Conservation (phyloP, 2,797 vertebrate species). For the Cyprinodon diabolis region DNA sequence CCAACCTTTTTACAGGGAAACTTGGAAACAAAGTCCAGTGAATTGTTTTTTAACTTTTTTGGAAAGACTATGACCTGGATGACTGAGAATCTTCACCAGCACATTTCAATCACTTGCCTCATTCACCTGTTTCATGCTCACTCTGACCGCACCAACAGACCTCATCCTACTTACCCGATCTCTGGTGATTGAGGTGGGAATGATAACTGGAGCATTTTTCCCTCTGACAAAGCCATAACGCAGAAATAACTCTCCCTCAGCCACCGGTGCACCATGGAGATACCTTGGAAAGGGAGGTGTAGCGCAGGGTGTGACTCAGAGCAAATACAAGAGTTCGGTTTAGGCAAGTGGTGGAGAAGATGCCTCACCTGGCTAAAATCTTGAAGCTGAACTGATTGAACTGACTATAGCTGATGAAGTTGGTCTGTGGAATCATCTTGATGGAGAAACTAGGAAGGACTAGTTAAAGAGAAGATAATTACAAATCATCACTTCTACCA, state of each 20-base stretch:
- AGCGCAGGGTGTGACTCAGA: background rate
- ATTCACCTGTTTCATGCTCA: background rate
- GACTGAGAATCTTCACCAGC: no score
- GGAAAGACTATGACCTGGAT: no score
- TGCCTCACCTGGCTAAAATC: conserved; percentile 85
- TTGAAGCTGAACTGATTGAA: conserved; percentile 84
- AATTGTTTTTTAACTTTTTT: no score
- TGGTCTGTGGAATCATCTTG: conserved; percentile 81
- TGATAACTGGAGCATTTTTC: conserved; percentile 72
- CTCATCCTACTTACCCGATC: conserved; percentile 69
- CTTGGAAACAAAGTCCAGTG: no score
- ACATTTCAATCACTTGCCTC: no score
- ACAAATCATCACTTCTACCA: background rate
- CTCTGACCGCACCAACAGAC: background rate
- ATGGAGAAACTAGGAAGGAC: conserved; percentile 91
- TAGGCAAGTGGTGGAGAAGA: background rate
- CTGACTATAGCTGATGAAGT: conserved; percentile 81
- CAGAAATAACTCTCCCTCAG: conserved; percentile 77
- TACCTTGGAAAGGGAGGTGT: conserved; percentile 78
- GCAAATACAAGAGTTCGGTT: background rate
- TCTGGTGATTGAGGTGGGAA: conserved; percentile 77
- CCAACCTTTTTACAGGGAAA: no score
- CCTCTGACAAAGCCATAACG: conserved; percentile 85
- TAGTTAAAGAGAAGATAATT: conserved; percentile 54
- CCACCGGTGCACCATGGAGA: conserved; percentile 83